Evolutionary conservation across 2,888 invertebrate species (phyloP).

Genomic region (Amphipoea lucens): DNA sequence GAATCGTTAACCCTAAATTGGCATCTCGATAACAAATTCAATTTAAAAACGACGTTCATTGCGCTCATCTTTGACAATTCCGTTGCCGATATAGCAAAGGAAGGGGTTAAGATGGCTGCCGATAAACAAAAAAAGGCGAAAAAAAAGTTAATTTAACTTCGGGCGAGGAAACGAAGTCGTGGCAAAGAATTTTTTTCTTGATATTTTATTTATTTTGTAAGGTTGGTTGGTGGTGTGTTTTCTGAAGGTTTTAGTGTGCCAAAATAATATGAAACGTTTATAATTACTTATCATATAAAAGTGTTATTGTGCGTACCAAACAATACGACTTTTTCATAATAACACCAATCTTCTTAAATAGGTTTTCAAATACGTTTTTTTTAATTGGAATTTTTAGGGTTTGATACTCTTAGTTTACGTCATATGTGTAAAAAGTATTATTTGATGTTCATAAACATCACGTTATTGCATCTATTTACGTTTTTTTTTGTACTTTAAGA

Average conservation of each 20-base stretch:
- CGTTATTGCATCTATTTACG: no score
- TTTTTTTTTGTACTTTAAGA: no score
- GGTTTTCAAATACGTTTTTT: no score
- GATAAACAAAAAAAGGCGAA: conserved; percentile 84
- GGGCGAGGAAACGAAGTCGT: conserved; percentile 84
- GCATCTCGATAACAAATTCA: conserved; percentile 89
- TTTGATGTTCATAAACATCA: neutral
- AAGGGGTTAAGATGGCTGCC: conserved; percentile 87
- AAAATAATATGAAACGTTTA: neutral
- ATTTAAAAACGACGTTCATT: conserved; percentile 84
- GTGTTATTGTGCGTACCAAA: no score
- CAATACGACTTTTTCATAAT: neutral
- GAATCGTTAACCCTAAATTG: conserved; percentile 78
- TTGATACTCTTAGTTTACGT: neutral
- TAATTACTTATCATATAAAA: neutral
- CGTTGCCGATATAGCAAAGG: conserved; percentile 80
- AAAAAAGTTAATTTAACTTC: conserved; percentile 89
- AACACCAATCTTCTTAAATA: no score
- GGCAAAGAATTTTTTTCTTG: conserved; percentile 76
- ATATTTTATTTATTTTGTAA: conserved; percentile 68
- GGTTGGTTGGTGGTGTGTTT: conserved; percentile 68
- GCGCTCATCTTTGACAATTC: conserved; percentile 85
- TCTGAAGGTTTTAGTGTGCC: conserved; percentile 38
- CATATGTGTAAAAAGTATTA: neutral
- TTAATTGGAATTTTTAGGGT: no score